A percentile compares a stretch with the other conserved stretches of the same genome.
phyloP scores from a whole-genome alignment of 2,888 invertebrate genomes.

The Allygus modestus region DNA sequence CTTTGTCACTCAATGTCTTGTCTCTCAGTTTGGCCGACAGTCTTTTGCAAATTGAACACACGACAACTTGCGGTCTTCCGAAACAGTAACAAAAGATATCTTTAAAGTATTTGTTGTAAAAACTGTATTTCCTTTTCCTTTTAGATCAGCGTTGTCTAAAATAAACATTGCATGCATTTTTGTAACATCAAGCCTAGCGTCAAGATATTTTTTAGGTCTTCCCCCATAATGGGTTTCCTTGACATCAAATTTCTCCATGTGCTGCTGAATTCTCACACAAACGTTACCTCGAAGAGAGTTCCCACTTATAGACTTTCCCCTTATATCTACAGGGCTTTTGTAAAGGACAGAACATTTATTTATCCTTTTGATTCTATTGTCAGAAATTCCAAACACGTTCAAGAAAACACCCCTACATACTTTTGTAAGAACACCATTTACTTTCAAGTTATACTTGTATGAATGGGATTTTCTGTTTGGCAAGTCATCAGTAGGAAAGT shows the following conservation, averaged over 20 bases:
- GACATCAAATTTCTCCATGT: constrained; percentile 62
- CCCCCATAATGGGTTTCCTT: constrained; percentile 68
- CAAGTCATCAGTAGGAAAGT: background rate
- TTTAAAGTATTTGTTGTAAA: constrained; percentile 58
- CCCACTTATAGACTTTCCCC: constrained; percentile 66
- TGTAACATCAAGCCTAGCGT: constrained; percentile 63
- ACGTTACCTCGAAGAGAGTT: constrained; percentile 62
- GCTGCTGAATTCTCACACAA: constrained; percentile 54
- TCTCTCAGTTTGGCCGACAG: constrained; percentile 67
- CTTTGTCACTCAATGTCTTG: constrained; percentile 57
- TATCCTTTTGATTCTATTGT: constrained; percentile 62
- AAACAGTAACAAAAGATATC: constrained; percentile 69
- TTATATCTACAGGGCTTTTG: constrained; percentile 65
- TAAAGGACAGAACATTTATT: constrained; percentile 59
- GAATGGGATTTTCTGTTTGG: constrained; percentile 35
- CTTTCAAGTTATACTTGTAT: constrained; percentile 60
- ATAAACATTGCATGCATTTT: constrained; percentile 53
- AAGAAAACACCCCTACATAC: constrained; percentile 61
- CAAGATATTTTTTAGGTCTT: constrained; percentile 67
- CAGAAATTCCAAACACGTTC: constrained; percentile 60
- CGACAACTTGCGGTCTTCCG: constrained; percentile 69
- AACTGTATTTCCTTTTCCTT: constrained; percentile 52
- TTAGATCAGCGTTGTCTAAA: constrained; percentile 41
- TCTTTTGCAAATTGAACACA: constrained; percentile 67
- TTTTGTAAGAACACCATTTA: constrained; percentile 55